A percentile compares a stretch with the other conserved stretches of the same genome.
Evolutionary conservation across 2,888 invertebrate species (phyloP).

Genomic region (Ctenicera cuprea): DNA sequence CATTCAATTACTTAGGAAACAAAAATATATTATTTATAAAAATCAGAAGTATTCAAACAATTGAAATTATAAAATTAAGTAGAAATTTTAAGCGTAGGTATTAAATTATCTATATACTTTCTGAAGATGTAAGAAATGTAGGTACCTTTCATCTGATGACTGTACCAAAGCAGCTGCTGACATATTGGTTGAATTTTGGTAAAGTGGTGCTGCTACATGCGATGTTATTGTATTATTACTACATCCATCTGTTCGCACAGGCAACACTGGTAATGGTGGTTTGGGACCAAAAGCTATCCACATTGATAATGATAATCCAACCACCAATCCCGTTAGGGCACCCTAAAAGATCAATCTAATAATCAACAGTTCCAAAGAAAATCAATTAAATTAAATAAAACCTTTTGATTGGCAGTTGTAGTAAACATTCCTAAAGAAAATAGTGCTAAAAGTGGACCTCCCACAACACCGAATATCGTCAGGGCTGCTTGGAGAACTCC

Average conservation of each 20-base stretch:
- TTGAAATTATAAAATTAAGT: too few species aligned
- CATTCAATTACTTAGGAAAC: too few species aligned
- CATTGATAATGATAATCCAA: slow-evolving; percentile 81
- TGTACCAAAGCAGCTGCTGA: background rate
- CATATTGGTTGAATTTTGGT: background rate
- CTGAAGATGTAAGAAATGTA: background rate
- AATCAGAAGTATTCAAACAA: too few species aligned
- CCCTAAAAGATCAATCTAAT: slow-evolving; percentile 75
- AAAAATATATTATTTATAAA: too few species aligned
- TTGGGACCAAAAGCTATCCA: slow-evolving; percentile 92
- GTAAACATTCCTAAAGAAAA: slow-evolving; percentile 92
- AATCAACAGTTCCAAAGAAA: slow-evolving; percentile 40
- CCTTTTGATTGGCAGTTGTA: slow-evolving; percentile 82
- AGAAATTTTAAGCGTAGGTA: too few species aligned
- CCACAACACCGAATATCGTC: slow-evolving; percentile 91
- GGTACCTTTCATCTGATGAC: slow-evolving; percentile 17
- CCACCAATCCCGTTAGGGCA: slow-evolving; percentile 78
- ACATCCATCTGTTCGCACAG: slow-evolving; percentile 78
- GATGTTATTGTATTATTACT: slow-evolving; percentile 64
- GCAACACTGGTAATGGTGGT: slow-evolving; percentile 76
- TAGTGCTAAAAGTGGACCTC: slow-evolving; percentile 90
- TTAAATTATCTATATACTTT: too few species aligned
- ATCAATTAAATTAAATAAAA: slow-evolving; percentile 60
- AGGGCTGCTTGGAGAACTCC: slow-evolving; percentile 91
- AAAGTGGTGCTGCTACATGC: slow-evolving; percentile 20